phyloP scores from a whole-genome alignment of 2,113 vertebrate species.

The Pristiophorus japonicus region DNA sequence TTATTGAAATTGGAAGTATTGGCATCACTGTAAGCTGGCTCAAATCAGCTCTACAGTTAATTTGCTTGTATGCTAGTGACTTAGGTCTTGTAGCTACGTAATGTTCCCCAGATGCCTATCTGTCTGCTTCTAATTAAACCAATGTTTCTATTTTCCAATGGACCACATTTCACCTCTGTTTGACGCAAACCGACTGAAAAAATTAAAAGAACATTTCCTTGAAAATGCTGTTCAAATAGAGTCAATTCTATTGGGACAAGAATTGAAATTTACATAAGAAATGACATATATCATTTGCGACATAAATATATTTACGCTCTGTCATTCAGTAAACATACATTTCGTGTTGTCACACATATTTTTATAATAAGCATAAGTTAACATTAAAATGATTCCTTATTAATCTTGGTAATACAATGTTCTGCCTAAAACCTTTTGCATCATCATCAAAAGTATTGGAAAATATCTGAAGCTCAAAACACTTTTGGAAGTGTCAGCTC shows the following conservation, averaged over 20 bases:
- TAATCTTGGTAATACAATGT: background rate
- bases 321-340: background rate
- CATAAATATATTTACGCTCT: background rate
- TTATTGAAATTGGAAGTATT: background rate
- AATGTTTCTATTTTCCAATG: background rate
- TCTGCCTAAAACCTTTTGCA: background rate
- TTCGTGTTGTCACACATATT: background rate
- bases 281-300: background rate
- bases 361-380: background rate
- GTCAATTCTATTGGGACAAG: background rate
- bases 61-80: background rate
- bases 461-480: background rate
- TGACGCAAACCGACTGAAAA: background rate
- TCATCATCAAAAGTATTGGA: background rate
- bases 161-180: background rate
- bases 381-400: background rate
- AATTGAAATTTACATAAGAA: background rate
- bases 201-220: background rate
- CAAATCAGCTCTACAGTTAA: background rate
- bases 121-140: background rate
- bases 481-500: background rate
- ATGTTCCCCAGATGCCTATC: background rate
- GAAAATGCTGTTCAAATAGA: background rate
- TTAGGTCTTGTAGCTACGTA: background rate
- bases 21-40: background rate